Conservation (phyloP, 2,797 vertebrate species). For the Moxostoma hubbsi region DNA sequence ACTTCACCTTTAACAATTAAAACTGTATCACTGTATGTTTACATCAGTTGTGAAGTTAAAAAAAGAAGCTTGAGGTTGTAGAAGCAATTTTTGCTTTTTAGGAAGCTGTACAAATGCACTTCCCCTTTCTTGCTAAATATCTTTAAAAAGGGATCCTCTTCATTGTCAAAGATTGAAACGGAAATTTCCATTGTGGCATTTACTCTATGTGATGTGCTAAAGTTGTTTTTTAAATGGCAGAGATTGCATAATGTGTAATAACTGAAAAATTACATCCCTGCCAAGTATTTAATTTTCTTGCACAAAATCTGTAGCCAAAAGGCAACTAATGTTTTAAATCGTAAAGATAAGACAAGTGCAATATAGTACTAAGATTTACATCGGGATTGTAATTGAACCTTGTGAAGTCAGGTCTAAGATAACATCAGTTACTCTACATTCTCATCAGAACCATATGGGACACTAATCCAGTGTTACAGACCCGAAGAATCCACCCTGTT, state of each 20-base stretch:
- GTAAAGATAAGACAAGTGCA: slow-evolving; percentile 32
- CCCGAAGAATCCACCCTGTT: slow-evolving; percentile 24
- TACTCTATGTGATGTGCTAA: background rate
- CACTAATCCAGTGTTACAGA: slow-evolving; percentile 38
- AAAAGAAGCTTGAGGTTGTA: background rate
- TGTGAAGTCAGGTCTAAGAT: slow-evolving; percentile 38
- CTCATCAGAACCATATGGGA: slow-evolving; percentile 57
- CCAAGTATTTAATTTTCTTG: slow-evolving; percentile 12
- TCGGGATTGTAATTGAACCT: slow-evolving; percentile 5
- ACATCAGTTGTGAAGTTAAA: background rate
- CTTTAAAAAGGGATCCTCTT: too few relatives aligned
- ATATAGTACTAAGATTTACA: slow-evolving; percentile 31
- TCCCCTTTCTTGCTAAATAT: background rate
- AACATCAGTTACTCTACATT: slow-evolving; percentile 37
- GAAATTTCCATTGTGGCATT: background rate
- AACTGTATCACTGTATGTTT: background rate
- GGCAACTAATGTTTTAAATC: slow-evolving; percentile 36
- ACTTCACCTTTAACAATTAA: background rate
- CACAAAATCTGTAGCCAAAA: background rate
- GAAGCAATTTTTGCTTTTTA: background rate
- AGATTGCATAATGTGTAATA: slow-evolving; percentile 7
- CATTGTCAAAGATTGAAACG: background rate
- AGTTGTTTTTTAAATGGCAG: background rate
- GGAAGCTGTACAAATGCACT: background rate
- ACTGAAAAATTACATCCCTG: background rate